Percentiles rank a stretch among this genome's conserved stretches.
Conservation (phyloP, 37 sponge, comb jelly and placozoan species). For the Bolinopsis microptera region DNA sequence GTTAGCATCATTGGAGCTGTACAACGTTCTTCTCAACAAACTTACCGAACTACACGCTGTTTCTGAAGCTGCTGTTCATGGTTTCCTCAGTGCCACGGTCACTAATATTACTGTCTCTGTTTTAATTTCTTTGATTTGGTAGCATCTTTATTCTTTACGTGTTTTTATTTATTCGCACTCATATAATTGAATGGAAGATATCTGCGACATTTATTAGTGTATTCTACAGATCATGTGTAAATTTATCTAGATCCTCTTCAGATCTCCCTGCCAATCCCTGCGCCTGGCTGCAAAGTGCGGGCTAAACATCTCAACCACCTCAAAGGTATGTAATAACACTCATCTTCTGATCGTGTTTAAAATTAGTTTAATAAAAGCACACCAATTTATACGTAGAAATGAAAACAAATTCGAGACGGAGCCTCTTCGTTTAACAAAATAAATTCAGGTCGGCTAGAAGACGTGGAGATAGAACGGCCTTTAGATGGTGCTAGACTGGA, state of each 20-base stretch:
- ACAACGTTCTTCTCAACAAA: not conserved
- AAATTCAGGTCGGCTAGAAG: not conserved
- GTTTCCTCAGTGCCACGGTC: not conserved
- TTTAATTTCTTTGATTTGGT: no score
- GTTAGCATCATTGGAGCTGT: not conserved
- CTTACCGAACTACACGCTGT: not conserved
- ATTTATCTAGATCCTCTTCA: not conserved
- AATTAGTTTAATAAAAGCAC: no score
- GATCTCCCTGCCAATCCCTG: not conserved
- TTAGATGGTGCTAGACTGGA: not conserved
- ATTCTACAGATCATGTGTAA: no score
- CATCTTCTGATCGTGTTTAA: no score
- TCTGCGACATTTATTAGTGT: no score
- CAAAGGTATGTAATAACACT: not conserved
- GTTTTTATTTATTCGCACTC: no score
- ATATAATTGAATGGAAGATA: no score
- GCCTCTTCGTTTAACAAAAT: no score
- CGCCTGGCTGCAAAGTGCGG: not conserved
- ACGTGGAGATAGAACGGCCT: conserved; percentile 18
- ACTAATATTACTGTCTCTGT: no score
- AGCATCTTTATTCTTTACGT: no score
- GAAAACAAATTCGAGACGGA: no score
- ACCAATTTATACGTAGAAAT: no score
- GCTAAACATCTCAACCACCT: not conserved
- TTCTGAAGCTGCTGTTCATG: not conserved